Conservation (phyloP, 2,797 vertebrate species). For the Lates japonicus region DNA sequence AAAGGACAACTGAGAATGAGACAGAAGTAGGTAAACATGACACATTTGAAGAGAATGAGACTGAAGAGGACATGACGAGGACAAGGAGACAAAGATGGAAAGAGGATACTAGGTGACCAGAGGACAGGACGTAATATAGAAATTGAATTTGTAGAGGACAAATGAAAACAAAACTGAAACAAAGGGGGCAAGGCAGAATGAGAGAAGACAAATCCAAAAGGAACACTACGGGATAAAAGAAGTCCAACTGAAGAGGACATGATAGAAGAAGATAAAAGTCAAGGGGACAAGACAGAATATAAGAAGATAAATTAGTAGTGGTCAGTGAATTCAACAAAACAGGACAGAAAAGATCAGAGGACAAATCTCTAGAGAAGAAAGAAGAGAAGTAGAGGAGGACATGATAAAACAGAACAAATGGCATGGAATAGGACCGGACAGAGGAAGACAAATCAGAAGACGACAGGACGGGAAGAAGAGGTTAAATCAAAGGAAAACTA, state of each 20-base stretch:
- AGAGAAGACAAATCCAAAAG: not conserved
- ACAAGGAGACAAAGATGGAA: no score
- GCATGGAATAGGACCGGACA: not conserved
- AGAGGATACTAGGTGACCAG: not conserved
- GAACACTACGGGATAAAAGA: not conserved
- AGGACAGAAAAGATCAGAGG: not conserved
- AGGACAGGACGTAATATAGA: not conserved
- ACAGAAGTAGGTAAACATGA: not conserved
- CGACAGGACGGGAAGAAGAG: not conserved
- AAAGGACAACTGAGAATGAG: not conserved
- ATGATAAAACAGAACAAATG: not conserved
- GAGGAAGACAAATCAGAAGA: not conserved
- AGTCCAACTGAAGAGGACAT: not conserved
- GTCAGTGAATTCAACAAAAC: not conserved
- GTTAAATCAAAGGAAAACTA: not conserved
- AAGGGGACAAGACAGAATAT: not conserved
- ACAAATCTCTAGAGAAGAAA: not conserved
- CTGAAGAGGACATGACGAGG: not conserved
- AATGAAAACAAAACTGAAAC: constrained; percentile 2
- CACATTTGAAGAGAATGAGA: not conserved
- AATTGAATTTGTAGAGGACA: not conserved
- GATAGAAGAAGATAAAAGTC: not conserved
- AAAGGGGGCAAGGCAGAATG: not conserved
- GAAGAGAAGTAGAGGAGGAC: not conserved
- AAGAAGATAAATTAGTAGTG: not conserved